Base-by-base conservation (phyloP, 2,113 vertebrate species). In the Campylomormyrus numenius region DNA sequence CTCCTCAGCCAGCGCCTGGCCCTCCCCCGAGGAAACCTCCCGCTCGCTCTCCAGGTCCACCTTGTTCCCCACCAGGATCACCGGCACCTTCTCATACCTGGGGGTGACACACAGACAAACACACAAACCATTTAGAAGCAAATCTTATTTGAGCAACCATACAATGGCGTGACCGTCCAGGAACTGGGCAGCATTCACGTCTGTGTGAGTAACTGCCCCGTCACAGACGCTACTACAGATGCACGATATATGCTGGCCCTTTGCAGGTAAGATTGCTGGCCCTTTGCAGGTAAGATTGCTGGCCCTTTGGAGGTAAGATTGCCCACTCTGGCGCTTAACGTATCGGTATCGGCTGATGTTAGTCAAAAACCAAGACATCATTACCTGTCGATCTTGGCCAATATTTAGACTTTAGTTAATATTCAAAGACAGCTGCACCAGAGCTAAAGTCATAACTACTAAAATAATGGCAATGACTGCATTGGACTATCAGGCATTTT, bases 11-110 rank as follows among this genome's bases (percentile, higher is more conserved):
- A 99, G 94, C 11, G 98, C 97, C 93, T 97, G 96, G 89, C 98
- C 98, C 95, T 99, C 98, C 5, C 93, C 96, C 21, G 96, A 96
- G 0, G 98, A 98, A 89, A 99, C 98, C 90, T 99, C 98, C 92
- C 98, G 91, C 94, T 99, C 98, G 21, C 97, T 97, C 94, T 98
- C 98, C 96, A 99, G 96, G 95, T 99, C 98, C 95, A 98, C 98
- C 94, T 99, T 99, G 93, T 99, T 99, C 21, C 98, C 98, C 88
- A 99, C 98, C 94, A 99, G 95, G 94, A 99, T 98, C 95, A 99
- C 98, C 1, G 98, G 98, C 92, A 99, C 98, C 93, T 98, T 98
- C 93, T 99, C 97, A 93, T 98, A 99, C 95, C 98, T 99, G 92
- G 0, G 87, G 89, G 92, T 90, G 90, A 84, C 45, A 88, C 84